A percentile compares a stretch with the other conserved stretches of the same genome.
These are phyloP conservation scores for Dilophus febrilis DNA, from an alignment of 2,888 invertebrate species.

Conservation along the genomic window DNA sequence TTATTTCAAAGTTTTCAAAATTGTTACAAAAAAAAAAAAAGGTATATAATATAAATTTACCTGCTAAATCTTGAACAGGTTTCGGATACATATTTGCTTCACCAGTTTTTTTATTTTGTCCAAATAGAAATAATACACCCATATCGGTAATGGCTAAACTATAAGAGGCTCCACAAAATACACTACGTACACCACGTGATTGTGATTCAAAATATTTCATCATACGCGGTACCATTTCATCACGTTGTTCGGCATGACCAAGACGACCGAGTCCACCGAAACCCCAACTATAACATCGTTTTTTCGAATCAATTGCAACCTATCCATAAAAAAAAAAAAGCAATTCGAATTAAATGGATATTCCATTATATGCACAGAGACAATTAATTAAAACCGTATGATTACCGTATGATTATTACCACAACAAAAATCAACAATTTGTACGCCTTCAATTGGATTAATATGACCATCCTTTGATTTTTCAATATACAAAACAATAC, in stretches of 20 bases:
- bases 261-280: constrained; percentile 89
- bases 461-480: constrained; percentile 75
- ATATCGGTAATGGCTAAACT: constrained; percentile 68
- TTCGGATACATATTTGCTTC: constrained; percentile 97
- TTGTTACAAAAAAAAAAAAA: constrained; percentile 4
- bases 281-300: constrained; percentile 86
- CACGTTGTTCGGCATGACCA: constrained; percentile 84
- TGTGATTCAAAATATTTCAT: constrained; percentile 80
- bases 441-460: constrained; percentile 65
- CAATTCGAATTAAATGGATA: not conserved
- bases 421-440: constrained; percentile 78
- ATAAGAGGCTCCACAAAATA: constrained; percentile 73
- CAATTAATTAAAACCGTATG: constrained; percentile 5
- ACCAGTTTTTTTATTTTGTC: constrained; percentile 80
- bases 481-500: constrained; percentile 72
- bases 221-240: constrained; percentile 73
- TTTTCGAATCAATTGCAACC: constrained; percentile 75
- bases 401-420: constrained; percentile 79
- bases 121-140: constrained; percentile 66
- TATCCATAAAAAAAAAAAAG: constrained; percentile 19
- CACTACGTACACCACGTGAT: constrained; percentile 62
- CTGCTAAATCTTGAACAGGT: constrained; percentile 78
- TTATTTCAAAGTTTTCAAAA: not conserved
- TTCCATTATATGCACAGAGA: no score
- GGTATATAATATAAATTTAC: constrained; percentile 19